These are phyloP conservation scores for Sinocyclocheilus anshuiensis DNA, from an alignment of 2,113 vertebrate species.

Conservation along the genomic window DNA sequence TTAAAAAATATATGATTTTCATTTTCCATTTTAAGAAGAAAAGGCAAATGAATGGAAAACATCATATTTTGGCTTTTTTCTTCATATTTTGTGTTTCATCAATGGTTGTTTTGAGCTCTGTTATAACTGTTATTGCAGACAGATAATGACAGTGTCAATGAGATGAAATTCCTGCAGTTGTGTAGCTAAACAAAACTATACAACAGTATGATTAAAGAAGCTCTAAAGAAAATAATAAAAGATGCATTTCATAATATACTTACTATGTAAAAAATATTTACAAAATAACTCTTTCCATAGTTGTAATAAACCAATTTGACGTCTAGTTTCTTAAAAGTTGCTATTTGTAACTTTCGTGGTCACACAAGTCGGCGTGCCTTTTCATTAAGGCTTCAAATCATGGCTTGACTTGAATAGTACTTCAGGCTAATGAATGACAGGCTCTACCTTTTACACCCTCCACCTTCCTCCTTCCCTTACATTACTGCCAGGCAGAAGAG, in stretches of 20 bases:
- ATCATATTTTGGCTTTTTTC: background rate
- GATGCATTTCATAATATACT: background rate
- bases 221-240: background rate
- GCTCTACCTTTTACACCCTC: constrained; percentile 9
- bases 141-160: background rate
- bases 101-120: constrained; percentile 1
- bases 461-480: constrained; percentile 14
- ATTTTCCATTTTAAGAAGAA: background rate
- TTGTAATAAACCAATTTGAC: background rate
- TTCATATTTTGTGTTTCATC: background rate
- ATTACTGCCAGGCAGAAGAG: constrained; percentile 40
- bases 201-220: background rate
- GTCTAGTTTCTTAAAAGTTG: background rate
- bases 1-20: background rate
- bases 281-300: background rate
- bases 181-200: background rate
- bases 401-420: background rate
- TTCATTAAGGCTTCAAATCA: constrained; percentile 10
- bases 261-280: background rate
- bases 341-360: background rate
- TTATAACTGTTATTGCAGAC: background rate
- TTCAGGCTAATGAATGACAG: constrained; percentile 34
- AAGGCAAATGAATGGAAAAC: background rate
- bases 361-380: background rate
- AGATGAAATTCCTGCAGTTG: background rate